Conservation (phyloP, 2,888 invertebrate genomes). For the Platypus cylindrus region DNA sequence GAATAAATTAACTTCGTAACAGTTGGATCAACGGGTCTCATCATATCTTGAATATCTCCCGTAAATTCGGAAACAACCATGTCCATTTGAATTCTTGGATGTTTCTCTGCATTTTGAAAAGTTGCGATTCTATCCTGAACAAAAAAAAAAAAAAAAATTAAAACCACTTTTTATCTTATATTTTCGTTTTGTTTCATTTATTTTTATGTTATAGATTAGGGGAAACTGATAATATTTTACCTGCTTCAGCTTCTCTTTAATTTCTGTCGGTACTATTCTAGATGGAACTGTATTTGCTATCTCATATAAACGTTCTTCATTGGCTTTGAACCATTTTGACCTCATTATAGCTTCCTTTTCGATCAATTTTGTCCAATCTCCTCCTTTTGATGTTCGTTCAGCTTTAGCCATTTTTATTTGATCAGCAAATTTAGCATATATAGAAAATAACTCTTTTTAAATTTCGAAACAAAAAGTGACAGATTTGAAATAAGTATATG, state of each 20-base stretch:
- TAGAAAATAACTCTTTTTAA: too few relatives aligned
- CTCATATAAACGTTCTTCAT: constrained; percentile 27
- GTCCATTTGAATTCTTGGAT: constrained; percentile 16
- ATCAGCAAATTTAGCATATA: too few relatives aligned
- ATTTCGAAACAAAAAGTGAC: too few relatives aligned
- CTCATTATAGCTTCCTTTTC: constrained; percentile 29
- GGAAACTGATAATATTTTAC: too few relatives aligned
- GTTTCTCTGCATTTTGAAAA: constrained; percentile 20
- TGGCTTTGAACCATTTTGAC: constrained; percentile 31
- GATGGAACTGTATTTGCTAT: constrained; percentile 22
- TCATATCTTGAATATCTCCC: constrained; percentile 21
- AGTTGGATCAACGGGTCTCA: constrained; percentile 42
- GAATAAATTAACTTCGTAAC: constrained; percentile 36
- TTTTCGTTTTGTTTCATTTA: too few relatives aligned
- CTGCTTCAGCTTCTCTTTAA: constrained; percentile 22
- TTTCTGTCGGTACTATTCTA: constrained; percentile 23
- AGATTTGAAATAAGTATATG: too few relatives aligned
- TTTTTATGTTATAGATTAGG: too few relatives aligned
- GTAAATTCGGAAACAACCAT: constrained; percentile 15
- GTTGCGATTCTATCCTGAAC: constrained; percentile 17
- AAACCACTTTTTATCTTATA: background rate
- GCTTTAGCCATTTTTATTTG: constrained; percentile 12
- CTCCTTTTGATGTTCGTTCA: constrained; percentile 14
- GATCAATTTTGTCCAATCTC: constrained; percentile 21
- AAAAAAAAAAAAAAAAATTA: background rate